phyloP scores from a whole-genome alignment of 2,888 invertebrate species.

The Drosophila atroscutellata region DNA sequence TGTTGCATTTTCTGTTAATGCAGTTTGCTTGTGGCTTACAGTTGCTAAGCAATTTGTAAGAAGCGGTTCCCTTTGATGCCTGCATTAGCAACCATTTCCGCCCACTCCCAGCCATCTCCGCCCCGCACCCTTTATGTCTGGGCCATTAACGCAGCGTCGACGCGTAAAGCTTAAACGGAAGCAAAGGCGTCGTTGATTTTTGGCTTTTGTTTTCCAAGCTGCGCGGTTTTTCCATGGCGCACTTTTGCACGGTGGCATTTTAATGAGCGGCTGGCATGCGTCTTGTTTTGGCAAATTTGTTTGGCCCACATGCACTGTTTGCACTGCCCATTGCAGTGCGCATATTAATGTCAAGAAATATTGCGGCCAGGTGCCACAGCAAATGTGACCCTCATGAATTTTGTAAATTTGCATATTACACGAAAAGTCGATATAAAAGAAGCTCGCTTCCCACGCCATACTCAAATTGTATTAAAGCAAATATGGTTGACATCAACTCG shows the following conservation, averaged over 20 bases:
- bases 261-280: slow-evolving; percentile 62
- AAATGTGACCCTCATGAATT: slow-evolving; percentile 35
- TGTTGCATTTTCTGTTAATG: slow-evolving; percentile 18
- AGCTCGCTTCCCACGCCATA: background rate
- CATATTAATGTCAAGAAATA: slow-evolving; percentile 47
- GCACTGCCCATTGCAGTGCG: slow-evolving; percentile 22
- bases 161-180: slow-evolving; percentile 59
- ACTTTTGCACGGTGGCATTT: slow-evolving; percentile 54
- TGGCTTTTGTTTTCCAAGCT: slow-evolving; percentile 38
- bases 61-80: slow-evolving; percentile 58
- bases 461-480: background rate
- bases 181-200: slow-evolving; percentile 38
- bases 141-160: slow-evolving; percentile 67
- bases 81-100: slow-evolving; percentile 61
- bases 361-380: slow-evolving; percentile 8
- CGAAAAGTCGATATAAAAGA: slow-evolving; percentile 21
- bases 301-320: slow-evolving; percentile 49
- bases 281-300: slow-evolving; percentile 45
- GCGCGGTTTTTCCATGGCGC: background rate
- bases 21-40: background rate
- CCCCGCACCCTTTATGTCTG: slow-evolving; percentile 26
- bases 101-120: background rate
- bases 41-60: slow-evolving; percentile 46
- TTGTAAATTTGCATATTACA: slow-evolving; percentile 41
- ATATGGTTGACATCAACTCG: background rate